Conservation (phyloP, 2,888 invertebrate species). For the Heliconius ismenius region DNA sequence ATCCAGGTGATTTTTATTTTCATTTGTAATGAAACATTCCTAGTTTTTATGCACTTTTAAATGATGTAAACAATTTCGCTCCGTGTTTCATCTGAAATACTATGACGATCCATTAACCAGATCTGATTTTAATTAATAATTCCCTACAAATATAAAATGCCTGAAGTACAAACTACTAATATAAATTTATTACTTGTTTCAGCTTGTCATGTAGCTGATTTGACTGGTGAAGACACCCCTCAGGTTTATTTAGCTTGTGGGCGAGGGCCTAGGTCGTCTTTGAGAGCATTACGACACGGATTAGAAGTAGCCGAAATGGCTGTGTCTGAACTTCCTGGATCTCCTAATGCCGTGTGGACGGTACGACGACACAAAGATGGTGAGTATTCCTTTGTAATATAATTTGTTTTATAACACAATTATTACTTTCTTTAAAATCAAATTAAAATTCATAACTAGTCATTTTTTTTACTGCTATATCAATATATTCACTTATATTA, state of each 20-base stretch:
- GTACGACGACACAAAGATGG: constrained; percentile 98
- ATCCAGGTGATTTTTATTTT: too few relatives aligned
- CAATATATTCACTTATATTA: too few relatives aligned
- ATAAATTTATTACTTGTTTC: constrained; percentile 44
- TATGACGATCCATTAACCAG: constrained; percentile 80
- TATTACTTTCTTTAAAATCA: neutral
- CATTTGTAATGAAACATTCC: neutral
- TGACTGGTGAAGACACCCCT: constrained; percentile 99
- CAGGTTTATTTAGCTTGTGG: constrained; percentile 98
- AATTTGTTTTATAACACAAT: neutral
- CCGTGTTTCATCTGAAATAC: constrained; percentile 84
- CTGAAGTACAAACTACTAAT: constrained; percentile 20
- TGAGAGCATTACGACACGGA: constrained; percentile 97
- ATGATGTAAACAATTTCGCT: constrained; percentile 75
- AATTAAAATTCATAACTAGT: neutral
- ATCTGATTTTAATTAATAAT: constrained; percentile 61
- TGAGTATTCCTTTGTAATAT: constrained; percentile 75
- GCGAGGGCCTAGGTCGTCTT: constrained; percentile 95
- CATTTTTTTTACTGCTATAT: too few relatives aligned
- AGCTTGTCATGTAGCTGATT: constrained; percentile 94
- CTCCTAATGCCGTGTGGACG: constrained; percentile 99
- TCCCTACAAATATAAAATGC: neutral
- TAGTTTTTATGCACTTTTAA: constrained; percentile 42
- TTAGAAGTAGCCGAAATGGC: constrained; percentile 99
- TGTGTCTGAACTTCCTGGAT: constrained; percentile 99